Conservation (phyloP, 2,888 invertebrate genomes). For the Eupithecia abbreviata region DNA sequence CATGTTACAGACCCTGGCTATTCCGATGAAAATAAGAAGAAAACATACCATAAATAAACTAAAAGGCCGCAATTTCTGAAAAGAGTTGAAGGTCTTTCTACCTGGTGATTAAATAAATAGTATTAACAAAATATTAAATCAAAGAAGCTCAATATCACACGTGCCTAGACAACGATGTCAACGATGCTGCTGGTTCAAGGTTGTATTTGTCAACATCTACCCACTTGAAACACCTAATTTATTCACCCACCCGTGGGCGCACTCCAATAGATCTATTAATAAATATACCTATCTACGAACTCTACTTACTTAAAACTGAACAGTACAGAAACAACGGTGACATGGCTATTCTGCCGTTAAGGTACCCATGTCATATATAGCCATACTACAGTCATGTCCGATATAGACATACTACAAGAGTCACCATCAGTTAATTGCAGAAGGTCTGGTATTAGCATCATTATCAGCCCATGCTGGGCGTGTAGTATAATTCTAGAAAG, state of each 20-base stretch:
- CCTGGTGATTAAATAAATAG: background rate
- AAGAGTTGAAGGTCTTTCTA: background rate
- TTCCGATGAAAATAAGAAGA: background rate
- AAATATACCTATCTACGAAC: background rate
- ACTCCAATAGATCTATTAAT: background rate
- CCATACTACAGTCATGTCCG: background rate
- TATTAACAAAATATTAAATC: background rate
- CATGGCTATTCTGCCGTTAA: background rate
- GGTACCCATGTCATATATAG: background rate
- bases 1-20: background rate
- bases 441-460: background rate
- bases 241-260: background rate
- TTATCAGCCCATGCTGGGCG: background rate
- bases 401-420: background rate
- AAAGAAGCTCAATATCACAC: background rate
- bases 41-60: background rate
- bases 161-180: background rate
- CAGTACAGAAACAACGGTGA: too few relatives aligned
- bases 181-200: background rate
- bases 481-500: background rate
- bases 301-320: too few relatives aligned
- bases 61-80: background rate
- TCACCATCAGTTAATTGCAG: background rate
- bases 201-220: slow-evolving; percentile 1
- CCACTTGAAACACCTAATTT: slow-evolving; percentile 3